Base-by-base conservation (phyloP, 1,140 invertebrate species). In the Drosophila biarmipes region DNA sequence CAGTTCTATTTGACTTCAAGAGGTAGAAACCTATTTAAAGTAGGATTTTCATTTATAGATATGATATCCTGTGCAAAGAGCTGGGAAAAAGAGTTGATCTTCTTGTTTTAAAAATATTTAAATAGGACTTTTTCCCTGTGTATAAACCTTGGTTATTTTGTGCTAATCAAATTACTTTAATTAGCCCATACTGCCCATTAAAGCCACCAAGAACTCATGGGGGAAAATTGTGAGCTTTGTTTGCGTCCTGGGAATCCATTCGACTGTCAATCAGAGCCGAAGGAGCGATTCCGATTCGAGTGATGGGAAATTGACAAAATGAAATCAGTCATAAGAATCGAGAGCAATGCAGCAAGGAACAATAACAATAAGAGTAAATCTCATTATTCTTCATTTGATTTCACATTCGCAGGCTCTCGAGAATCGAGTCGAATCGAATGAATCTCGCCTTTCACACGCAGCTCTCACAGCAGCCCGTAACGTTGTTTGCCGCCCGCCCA, bases 341-440 rank as follows among this genome's bases (percentile, higher is more conserved):
- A 52, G 46, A 72, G 49, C 34, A 54, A 35, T 54, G 35, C 59
- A 62, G 53, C 12, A 51, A 62, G 31, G 53, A 73, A 62, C 21
- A 53, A 35, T 61, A 79, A 79, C 57, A 63, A 82, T 78, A 82
- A 66, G 42, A 69, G 67, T 81, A 81, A 81, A 81, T 81, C 78
- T 81, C 79, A 82, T 82, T 82, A 82, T 84, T 82, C 79, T 82
- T 82, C 64, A 82, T 82, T 82, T 82, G 80, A 82, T 82, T 82
- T 84, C 69, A 69, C 69, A 74, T 78, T 82, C 75, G 64, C 68
- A 57, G 67, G 54, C 69, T 61, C 78, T 55, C 34, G 34, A 73
- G 49, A 69, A 43, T 67, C 59, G 52, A 24, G 53, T 8, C 21
- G 21, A 58, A 52, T 40, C 15, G 46, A 68, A 80, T 64, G 78